These are phyloP conservation scores for Ramphastos sulfuratus DNA, from an alignment of 2,113 vertebrate genomes.

Conservation along the genomic window DNA sequence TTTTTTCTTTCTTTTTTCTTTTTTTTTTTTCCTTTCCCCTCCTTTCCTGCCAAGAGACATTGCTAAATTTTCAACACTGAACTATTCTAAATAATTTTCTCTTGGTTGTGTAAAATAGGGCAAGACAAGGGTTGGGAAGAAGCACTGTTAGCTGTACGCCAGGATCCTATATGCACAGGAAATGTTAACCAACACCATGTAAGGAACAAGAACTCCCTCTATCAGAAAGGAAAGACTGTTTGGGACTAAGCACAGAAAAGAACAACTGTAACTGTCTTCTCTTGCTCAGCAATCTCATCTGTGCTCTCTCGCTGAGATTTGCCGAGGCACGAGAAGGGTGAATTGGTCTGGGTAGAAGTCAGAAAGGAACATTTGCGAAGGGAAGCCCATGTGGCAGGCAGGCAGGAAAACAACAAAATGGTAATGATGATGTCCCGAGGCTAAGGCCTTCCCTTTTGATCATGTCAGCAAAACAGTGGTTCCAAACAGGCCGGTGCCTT, in stretches of 20 bases:
- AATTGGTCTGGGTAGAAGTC: neutral
- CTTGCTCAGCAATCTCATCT: neutral
- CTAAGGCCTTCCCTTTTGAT: conserved; percentile 45
- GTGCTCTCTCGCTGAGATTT: conserved; percentile 5
- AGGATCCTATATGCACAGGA: neutral
- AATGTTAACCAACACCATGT: neutral
- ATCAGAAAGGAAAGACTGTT: neutral
- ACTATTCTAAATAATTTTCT: neutral
- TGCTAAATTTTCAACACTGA: neutral
- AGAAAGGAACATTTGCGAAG: conserved; percentile 25
- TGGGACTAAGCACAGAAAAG: conserved; percentile 16
- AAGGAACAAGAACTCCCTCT: neutral
- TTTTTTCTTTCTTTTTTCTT: neutral
- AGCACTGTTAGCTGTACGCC: neutral
- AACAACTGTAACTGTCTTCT: neutral
- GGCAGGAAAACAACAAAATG: conserved; percentile 41
- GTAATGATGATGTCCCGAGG: conserved; percentile 39
- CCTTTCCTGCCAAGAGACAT: neutral
- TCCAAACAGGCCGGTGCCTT: conserved; percentile 17
- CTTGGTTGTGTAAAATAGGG: neutral
- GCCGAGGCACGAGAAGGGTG: conserved; percentile 9
- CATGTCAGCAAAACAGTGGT: neutral
- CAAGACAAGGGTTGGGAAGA: neutral
- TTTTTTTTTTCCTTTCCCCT: no score
- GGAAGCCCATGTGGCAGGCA: conserved; percentile 54